A percentile compares a stretch with the other conserved stretches of the same genome.
Conservation (phyloP, 2,888 invertebrate genomes). For the Callimorpha dominula region DNA sequence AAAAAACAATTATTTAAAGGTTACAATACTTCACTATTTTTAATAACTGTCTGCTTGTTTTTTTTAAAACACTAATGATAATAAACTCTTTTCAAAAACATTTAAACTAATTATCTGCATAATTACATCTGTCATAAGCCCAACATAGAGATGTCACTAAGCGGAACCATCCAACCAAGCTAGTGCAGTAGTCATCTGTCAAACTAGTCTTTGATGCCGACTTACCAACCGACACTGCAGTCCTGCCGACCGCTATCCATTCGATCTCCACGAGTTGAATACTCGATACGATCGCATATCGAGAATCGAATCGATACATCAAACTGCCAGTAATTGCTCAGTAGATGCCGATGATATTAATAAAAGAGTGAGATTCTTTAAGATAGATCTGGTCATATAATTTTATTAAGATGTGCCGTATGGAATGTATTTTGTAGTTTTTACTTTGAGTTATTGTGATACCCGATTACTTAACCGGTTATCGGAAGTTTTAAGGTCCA, state of each 20-base stretch:
- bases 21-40: too few relatives aligned
- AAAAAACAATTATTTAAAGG: too few relatives aligned
- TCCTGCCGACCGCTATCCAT: constrained; percentile 42
- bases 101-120: background rate
- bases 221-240: constrained; percentile 26
- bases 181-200: constrained; percentile 16
- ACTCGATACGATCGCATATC: constrained; percentile 46
- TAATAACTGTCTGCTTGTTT: too few relatives aligned
- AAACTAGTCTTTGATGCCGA: constrained; percentile 17
- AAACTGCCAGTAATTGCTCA: constrained; percentile 59
- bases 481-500: background rate
- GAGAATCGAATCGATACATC: constrained; percentile 56
- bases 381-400: constrained; percentile 33
- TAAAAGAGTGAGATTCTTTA: constrained; percentile 51
- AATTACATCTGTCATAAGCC: constrained; percentile 10
- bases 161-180: constrained; percentile 1
- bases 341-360: constrained; percentile 53
- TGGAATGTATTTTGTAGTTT: background rate
- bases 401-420: constrained; percentile 9
- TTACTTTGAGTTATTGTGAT: background rate
- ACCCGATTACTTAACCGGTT: background rate
- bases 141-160: constrained; percentile 4
- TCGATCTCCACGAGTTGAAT: constrained; percentile 38
- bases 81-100: background rate
- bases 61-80: too few relatives aligned